A percentile compares a stretch with the other conserved stretches of the same genome.
Evolutionary conservation across 35 echinoderm and acorn worm species (phyloP).

Genomic region (Apostichopus japonicus): DNA sequence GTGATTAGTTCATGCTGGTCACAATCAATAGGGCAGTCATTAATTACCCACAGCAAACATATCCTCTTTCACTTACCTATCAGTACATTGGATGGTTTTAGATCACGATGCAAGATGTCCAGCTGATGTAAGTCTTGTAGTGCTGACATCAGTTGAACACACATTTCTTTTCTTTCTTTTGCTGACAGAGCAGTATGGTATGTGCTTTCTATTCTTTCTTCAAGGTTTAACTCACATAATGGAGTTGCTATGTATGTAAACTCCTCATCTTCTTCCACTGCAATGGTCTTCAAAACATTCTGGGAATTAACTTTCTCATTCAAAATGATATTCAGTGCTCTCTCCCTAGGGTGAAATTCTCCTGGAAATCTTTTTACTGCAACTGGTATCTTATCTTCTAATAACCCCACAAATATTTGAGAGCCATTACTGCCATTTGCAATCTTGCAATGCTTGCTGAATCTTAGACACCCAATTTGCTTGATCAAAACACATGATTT

Average conservation of each 20-base stretch:
- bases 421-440: constrained; percentile 38
- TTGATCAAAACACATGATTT: background rate
- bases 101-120: constrained; percentile 18
- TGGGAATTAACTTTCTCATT: constrained; percentile 32
- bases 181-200: background rate
- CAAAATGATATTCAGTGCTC: constrained; percentile 1
- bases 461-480: background rate
- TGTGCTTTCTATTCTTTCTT: background rate
- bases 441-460: constrained; percentile 7
- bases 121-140: background rate
- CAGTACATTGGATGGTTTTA: constrained; percentile 2
- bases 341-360: background rate
- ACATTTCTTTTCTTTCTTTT: constrained; percentile 10
- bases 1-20: no score
- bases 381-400: background rate
- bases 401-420: constrained; percentile 12
- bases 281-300: background rate
- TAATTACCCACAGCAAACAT: no score
- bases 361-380: background rate
- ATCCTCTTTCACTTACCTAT: constrained; percentile 6
- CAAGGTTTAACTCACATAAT: background rate
- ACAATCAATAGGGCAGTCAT: no score
- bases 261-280: background rate
- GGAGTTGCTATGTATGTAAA: constrained; percentile 7
- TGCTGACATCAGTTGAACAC: background rate